Evolutionary conservation across 2,888 invertebrate genomes (phyloP), one percentile per base, ranked within the genome.

Genomic region (Drosophila neoperkinsi): DNA sequence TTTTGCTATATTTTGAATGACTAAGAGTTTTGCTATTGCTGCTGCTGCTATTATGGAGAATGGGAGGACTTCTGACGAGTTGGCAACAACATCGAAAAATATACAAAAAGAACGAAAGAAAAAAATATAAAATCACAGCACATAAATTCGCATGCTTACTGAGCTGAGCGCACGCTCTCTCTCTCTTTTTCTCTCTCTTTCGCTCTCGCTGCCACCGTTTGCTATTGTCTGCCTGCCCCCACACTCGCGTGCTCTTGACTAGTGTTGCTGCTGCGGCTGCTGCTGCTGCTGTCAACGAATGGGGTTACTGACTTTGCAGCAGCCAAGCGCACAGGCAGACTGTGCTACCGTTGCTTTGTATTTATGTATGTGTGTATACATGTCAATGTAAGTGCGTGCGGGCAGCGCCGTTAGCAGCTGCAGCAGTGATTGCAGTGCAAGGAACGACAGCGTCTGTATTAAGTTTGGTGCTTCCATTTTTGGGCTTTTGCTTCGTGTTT

Each of bases 281-380:
- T 71, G 61, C 55, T 62, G 69, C 59, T 75, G 70, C 68, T 79
- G 79, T 81, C 78, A 79, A 79, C 81, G 88, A 88, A 89, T 88
- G 88, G 88, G 88, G 88, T 88, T 88, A 88, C 90, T 88, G 88
- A 88, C 88, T 90, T 90, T 90, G 71, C 90, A 84, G 84, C 90
- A 88, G 89, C 87, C 89, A 57, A 66, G 75, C 72, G 66, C 72
- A 55, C 34, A 49, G 78, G 41, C 81, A 63, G 64, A 71, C 58
- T 71, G 43, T 21, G 77, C 66, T 79, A 75, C 79, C 79, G 79
- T 78, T 78, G 74, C 78, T 74, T 60, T 59, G 38, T 43, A 61
- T n/a, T 21, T 60, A 36, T 53, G 34, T 41, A 50, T 41, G n/a
- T 25, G 3, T 16, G 49, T 49, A 58, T 51, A 57, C 43, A 41